Base-by-base conservation (phyloP, 2,888 invertebrate species). In the Oxytorus armatus region DNA sequence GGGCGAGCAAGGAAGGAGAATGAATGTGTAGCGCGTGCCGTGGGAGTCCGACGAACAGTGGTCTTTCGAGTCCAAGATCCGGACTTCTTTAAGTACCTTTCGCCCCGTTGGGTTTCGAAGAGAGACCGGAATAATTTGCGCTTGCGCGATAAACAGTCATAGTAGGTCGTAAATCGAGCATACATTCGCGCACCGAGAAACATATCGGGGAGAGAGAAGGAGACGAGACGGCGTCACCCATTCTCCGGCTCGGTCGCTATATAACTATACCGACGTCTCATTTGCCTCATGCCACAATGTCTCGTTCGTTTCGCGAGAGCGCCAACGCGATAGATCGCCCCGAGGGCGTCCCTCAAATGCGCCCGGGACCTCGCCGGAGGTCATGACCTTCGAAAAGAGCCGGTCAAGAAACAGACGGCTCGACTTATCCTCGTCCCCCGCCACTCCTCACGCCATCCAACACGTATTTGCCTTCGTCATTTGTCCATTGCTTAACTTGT, bases 81-180 rank as follows among this genome's bases (percentile, higher is more conserved):
- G 86, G 83, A 87, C 87, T 88, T 87, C 86, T 91, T 90, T 91
- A 91, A 90, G 88, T 90, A 90, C 90, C n/a, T 89, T 89, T 90
- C 89, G 88, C 87, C 85, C 81, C 81, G 84, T 72, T 61, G 68
- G 55, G 68, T n/a, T 55, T 65, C 68, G 83, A 69, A 72, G 81
- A 66, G 73, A 82, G 57, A 47, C 77, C 61, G 73, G 72, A 59
- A 63, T 69, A 68, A 77, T 69, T 80, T 57, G 86, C 88, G 88
- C 90, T 86, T 88, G 90, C 89, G 89, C 87, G 79, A 72, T 84
- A 73, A 83, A 25, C 14, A n/a, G n/a, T n/a, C 29, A 11, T 11
- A 42, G 49, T 47, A 39, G 36, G n/a, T 4, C 7, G 49, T 36
- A 39, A 69, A 72, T 16, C 59, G 36, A 36, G 47, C n/a, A 47